These are phyloP conservation scores for Nephrotoma appendiculata DNA, from an alignment of 2,888 invertebrate species.

Conservation along the genomic window DNA sequence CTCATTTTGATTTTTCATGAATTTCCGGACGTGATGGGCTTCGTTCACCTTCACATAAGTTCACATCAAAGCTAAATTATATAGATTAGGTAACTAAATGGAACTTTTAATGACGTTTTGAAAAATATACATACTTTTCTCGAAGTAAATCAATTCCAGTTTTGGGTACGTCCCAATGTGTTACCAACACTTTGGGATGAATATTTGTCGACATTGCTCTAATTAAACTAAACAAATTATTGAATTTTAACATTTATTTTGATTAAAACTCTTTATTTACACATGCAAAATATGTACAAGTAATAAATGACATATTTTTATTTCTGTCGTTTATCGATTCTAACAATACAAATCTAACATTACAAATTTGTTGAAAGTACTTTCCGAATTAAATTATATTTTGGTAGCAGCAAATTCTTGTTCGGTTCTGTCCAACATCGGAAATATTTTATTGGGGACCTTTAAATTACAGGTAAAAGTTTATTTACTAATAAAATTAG, in stretches of 20 bases:
- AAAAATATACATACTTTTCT: conserved; percentile 26
- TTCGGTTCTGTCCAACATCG: no score
- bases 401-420: no score
- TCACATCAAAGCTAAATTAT: conserved; percentile 10
- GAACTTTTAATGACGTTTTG: background rate
- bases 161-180: conserved; percentile 51
- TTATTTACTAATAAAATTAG: no score
- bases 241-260: background rate
- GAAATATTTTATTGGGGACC: no score
- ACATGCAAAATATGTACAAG: background rate
- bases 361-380: no score
- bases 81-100: background rate
- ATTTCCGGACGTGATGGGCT: conserved; percentile 8
- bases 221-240: background rate
- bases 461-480: no score
- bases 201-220: background rate
- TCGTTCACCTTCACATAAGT: conserved; percentile 8
- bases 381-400: no score
- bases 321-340: background rate
- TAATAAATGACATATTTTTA: background rate
- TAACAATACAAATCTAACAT: background rate
- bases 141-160: conserved; percentile 48
- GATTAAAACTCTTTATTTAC: background rate
- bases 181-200: conserved; percentile 47
- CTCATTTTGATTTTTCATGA: conserved; percentile 10